A percentile compares a stretch with the other conserved stretches of the same genome.
phyloP scores from a whole-genome alignment of 2,797 vertebrate species.

The Rhinatrema bivittatum region DNA sequence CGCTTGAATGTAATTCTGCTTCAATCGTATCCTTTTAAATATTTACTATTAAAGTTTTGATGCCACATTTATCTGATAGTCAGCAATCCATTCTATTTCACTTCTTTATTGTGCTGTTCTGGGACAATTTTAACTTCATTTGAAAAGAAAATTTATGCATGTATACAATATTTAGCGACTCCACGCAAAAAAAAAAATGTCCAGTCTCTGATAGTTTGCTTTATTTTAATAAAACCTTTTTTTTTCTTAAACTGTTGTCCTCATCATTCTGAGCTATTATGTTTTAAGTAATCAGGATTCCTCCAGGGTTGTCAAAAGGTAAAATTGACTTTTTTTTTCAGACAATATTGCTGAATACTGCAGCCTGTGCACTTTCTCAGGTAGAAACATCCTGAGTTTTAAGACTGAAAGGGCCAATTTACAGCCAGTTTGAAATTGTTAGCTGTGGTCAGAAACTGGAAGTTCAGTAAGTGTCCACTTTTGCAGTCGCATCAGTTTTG shows the following conservation, averaged over 20 bases:
- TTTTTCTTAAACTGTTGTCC: background rate
- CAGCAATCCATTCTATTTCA: constrained; percentile 11
- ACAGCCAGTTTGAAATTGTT: constrained; percentile 25
- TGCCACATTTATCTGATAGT: constrained; percentile 42
- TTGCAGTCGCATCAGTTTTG: constrained; percentile 12
- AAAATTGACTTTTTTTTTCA: constrained; percentile 50
- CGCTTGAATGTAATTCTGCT: no score
- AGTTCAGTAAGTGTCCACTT: constrained; percentile 27
- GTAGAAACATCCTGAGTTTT: no score
- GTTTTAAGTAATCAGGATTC: no score
- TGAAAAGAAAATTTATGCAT: constrained; percentile 6
- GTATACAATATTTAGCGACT: no score
- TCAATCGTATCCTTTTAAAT: no score
- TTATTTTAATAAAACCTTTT: constrained; percentile 9
- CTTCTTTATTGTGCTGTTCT: constrained; percentile 7
- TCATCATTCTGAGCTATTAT: no score
- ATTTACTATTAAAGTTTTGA: constrained; percentile 25
- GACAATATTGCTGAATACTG: constrained; percentile 42
- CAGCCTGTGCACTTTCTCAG: constrained; percentile 25
- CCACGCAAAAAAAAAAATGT: no score
- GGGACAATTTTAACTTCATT: constrained; percentile 4
- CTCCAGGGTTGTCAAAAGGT: constrained; percentile 44
- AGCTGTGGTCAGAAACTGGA: constrained; percentile 26
- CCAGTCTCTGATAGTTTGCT: background rate
- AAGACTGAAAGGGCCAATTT: constrained; percentile 40